Evolutionary conservation across 2,888 invertebrate genomes (phyloP).

Genomic region (Rhagophthalmus giganteus): DNA sequence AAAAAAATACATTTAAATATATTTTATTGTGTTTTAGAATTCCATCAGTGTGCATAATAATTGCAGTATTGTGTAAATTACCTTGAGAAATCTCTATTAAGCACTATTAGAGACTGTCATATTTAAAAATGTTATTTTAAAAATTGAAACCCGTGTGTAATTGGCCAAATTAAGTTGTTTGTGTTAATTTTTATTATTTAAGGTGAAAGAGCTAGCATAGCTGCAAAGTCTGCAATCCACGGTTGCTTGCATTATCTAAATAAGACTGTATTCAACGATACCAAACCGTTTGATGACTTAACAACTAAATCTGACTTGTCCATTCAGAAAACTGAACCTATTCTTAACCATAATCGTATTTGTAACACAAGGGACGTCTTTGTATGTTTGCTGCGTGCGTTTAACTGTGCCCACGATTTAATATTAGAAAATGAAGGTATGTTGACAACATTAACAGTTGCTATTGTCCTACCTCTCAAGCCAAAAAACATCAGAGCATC

Average conservation of each 20-base stretch:
- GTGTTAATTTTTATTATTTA: too few relatives aligned
- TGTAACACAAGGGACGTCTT: slow-evolving; percentile 72
- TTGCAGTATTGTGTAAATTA: too few relatives aligned
- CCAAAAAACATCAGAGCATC: slow-evolving; percentile 27
- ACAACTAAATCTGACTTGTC: slow-evolving; percentile 41
- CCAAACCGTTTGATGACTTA: slow-evolving; percentile 50
- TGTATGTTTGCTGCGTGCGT: slow-evolving; percentile 73
- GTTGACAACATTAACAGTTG: slow-evolving; percentile 82
- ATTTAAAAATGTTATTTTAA: too few relatives aligned
- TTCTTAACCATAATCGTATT: slow-evolving; percentile 42
- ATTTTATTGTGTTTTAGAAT: too few relatives aligned
- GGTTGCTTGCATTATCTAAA: slow-evolving; percentile 83
- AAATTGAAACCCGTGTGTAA: too few relatives aligned
- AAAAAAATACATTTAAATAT: too few relatives aligned
- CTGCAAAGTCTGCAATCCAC: slow-evolving; percentile 83
- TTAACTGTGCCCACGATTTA: slow-evolving; percentile 82
- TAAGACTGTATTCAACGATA: slow-evolving; percentile 63
- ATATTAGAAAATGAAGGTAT: slow-evolving; percentile 82
- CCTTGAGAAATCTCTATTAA: too few relatives aligned
- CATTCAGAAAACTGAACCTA: slow-evolving; percentile 9
- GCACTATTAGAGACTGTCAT: too few relatives aligned
- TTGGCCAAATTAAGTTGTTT: too few relatives aligned
- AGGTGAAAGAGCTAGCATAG: slow-evolving; percentile 78
- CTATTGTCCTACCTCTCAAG: slow-evolving; percentile 69
- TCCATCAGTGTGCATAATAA: too few relatives aligned